Base-by-base conservation (phyloP, 2,113 vertebrate genomes). In the Microtus oregoni region DNA sequence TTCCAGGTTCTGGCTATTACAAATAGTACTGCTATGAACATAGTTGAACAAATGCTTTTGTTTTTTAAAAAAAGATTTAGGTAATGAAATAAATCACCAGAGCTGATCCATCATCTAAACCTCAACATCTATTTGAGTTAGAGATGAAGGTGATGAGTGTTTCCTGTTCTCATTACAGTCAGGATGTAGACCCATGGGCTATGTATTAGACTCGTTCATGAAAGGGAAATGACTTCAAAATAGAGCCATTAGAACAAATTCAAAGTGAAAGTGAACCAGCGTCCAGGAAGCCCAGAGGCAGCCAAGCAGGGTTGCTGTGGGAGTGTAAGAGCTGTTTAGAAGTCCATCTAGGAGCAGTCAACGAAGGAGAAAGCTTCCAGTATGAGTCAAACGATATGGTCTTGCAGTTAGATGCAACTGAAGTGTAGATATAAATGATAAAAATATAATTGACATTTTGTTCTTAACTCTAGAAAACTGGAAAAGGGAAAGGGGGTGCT, bases 191-290 rank as follows among this genome's bases (percentile, higher is more conserved):
- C 24, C 14, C 0, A 35, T 0, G 5, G 13, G 67, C 73, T 8
- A 0, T 0, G 0, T 0, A 2, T 38, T 22, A 14, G 13, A 41
- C 72, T 6, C 3, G 28, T 2, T 28, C 3, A 0, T 10, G 35
- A 32, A 30, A 90, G 86, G 89, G 58, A 55, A 68, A n/a, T 2
- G 76, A 20, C 82, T 35, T 75, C 50, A 20, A 32, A 79, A 67
- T 0, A 32, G 50, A 72, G 58, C 24, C 9, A 20, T 8, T 41
- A 7, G 2, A 92, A 58, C 20, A 44, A 87, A 88, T 32, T 65
- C 35, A 72, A 76, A 86, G 93, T 41, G 86, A 81, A 78, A 77
- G 81, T 58, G 24, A 24, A 10, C 30, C 24, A 13, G 32, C 1
- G 5, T 17, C 22, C 95, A 78, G 92, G 94, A 92, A 78, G 90